These are phyloP conservation scores for Microtus montanus DNA, from an alignment of 2,113 vertebrate species.

Conservation along the genomic window DNA sequence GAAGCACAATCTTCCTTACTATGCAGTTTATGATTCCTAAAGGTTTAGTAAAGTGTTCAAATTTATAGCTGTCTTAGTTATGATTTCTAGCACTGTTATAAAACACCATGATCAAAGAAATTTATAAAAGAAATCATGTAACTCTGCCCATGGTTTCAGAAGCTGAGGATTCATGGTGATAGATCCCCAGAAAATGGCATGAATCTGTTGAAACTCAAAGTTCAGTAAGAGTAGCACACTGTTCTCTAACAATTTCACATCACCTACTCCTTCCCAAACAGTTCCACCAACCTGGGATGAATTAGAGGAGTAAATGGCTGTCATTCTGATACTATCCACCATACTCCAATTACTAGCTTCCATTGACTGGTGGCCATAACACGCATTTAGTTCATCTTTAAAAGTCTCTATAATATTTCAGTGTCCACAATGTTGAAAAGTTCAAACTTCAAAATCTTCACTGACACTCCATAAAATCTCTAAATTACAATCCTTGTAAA, in stretches of 20 bases:
- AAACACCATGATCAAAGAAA: not conserved
- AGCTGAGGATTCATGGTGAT: not conserved
- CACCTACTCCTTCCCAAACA: not conserved
- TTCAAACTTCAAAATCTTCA: not conserved
- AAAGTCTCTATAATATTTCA: not conserved
- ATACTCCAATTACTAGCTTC: not conserved
- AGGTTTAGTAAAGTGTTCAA: not conserved
- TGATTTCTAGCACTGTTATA: fast-evolving
- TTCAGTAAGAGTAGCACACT: not conserved
- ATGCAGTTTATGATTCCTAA: not conserved
- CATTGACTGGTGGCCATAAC: not conserved
- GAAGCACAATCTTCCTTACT: not conserved
- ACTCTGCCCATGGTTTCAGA: not conserved
- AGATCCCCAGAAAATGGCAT: not conserved
- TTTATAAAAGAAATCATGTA: not conserved
- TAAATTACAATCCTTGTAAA: not conserved
- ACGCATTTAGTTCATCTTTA: not conserved
- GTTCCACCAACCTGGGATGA: not conserved
- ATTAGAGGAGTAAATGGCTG: not conserved
- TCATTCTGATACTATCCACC: not conserved
- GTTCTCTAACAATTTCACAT: not conserved
- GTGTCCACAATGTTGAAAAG: not conserved
- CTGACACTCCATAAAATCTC: not conserved
- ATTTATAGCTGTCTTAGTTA: not conserved
- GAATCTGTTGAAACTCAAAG: not conserved